Evolutionary conservation across 2,797 vertebrate genomes (phyloP).

Genomic region (Pangasius sanitwongsei): DNA sequence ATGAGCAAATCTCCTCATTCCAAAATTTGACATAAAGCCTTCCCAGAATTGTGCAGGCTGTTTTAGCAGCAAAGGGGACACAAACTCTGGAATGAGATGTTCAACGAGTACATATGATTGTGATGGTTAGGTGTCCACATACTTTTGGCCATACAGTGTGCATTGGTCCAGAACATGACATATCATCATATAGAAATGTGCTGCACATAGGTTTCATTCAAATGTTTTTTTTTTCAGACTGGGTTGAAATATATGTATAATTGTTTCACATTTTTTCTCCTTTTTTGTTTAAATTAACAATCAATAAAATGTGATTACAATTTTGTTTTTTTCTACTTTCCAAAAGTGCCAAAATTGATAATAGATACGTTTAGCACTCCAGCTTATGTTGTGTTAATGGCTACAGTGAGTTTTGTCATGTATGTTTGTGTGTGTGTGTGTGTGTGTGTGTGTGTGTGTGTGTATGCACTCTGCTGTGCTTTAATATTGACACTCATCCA

Average conservation of each 20-base stretch:
- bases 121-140: background rate
- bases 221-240: background rate
- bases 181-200: background rate
- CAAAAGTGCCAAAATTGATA: background rate
- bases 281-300: background rate
- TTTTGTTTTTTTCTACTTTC: background rate
- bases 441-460: conserved; percentile 13
- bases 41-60: background rate
- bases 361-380: background rate
- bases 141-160: background rate
- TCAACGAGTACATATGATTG: background rate
- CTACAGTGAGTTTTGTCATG: background rate
- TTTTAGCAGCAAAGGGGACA: background rate
- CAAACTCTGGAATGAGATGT: background rate
- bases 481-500: conserved; percentile 7
- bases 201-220: background rate
- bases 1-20: background rate
- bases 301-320: background rate
- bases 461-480: background rate
- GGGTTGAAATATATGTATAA: background rate
- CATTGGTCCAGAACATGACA: background rate
- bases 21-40: background rate
- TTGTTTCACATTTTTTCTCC: background rate
- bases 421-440: conserved; percentile 7
- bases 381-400: conserved; percentile 10